phyloP scores from a whole-genome alignment of 2,113 vertebrate genomes.

The Pristiophorus japonicus region DNA sequence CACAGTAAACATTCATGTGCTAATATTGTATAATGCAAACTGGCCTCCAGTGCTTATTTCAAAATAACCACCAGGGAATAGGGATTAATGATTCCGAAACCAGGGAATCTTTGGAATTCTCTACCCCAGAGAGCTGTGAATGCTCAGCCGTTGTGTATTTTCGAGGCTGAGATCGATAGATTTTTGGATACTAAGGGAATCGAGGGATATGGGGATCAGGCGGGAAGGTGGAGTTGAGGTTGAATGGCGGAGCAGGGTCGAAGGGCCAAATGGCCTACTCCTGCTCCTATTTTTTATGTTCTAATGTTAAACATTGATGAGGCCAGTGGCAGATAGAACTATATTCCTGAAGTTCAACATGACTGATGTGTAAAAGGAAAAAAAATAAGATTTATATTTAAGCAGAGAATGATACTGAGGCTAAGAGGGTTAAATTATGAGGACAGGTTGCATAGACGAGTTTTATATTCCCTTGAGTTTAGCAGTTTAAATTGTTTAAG shows the following conservation, averaged over 20 bases:
- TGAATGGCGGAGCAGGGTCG: no score
- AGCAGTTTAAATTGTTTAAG: background rate
- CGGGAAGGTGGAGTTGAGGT: no score
- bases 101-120: background rate
- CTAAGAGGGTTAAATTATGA: background rate
- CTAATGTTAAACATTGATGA: background rate
- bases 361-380: background rate
- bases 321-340: background rate
- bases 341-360: background rate
- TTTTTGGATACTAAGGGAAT: no score
- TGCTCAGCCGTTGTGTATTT: no score
- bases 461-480: background rate
- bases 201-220: no score
- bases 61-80: background rate
- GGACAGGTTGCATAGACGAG: background rate
- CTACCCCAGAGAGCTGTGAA: no score
- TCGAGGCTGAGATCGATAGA: no score
- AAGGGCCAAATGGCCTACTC: no score
- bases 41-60: background rate
- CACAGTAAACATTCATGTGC: background rate
- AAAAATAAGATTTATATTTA: background rate
- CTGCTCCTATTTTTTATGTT: no score
- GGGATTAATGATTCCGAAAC: background rate
- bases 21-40: background rate
- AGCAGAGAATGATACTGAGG: background rate